Conservation (phyloP, 2,797 vertebrate species). For the Astyanax mexicanus region DNA sequence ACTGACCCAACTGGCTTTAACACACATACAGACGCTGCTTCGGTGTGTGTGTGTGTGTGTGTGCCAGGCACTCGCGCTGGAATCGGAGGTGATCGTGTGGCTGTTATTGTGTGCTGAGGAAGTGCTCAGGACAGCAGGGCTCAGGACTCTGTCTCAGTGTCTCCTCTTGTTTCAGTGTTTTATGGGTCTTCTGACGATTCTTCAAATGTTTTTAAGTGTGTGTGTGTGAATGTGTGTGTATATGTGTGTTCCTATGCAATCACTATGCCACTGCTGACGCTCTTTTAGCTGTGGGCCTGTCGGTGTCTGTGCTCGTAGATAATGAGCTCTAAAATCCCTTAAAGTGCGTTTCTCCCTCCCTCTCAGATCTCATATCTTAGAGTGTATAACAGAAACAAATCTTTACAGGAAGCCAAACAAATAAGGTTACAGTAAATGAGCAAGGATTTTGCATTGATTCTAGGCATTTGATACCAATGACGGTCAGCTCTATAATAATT, state of each 20-base stretch:
- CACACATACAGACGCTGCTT: constrained; percentile 67
- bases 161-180: constrained; percentile 69
- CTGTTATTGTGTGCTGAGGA: constrained; percentile 58
- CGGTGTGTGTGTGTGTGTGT: constrained; percentile 60
- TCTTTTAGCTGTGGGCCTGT: constrained; percentile 73
- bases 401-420: constrained; percentile 7
- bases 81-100: neutral
- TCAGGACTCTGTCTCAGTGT: no score
- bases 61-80: no score
- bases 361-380: constrained; percentile 20
- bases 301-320: constrained; percentile 67
- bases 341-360: neutral
- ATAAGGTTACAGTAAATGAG: neutral
- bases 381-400: constrained; percentile 20
- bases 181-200: constrained; percentile 76
- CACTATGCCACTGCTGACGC: constrained; percentile 79
- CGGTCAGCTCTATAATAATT: no score
- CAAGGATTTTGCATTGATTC: neutral
- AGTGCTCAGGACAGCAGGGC: constrained; percentile 71
- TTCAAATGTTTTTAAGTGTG: constrained; percentile 63
- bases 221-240: constrained; percentile 63
- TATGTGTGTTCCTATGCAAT: neutral
- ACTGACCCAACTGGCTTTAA: constrained; percentile 75
- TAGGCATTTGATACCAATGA: no score
- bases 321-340: constrained; percentile 56